Evolutionary conservation across 2,797 vertebrate species (phyloP), one percentile per base, ranked within the genome.

Genomic region (Anguilla obscura): DNA sequence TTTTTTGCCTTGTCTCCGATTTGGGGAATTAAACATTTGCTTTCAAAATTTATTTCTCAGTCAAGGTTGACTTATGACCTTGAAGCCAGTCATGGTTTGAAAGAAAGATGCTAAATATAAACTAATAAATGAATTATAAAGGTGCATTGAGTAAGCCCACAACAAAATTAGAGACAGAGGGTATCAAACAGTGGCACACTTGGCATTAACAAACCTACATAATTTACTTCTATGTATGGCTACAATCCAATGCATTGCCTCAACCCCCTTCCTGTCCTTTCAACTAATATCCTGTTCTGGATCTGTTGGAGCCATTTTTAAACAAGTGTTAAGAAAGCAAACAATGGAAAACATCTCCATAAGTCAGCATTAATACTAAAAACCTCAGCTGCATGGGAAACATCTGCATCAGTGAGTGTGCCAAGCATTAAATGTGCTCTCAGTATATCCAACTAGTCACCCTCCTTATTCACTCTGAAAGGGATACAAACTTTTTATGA

Each of bases 251-350:
- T 18, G 40, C 24, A 18, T 9, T 3, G 2, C 40, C 45, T 45
- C 5, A 24, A 21, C 3, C 18, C 74, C 69, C 33, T 24, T 82
- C 8, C 79, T 82, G 45, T 50, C 40, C 40, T 50, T 82, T 48
- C 79, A 82, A 48, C 79, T 48, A 82, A 82, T 48, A 21, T 82
- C 79, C 79, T 45, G 36, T 82, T 82, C 79, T 24, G 79, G 79
- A 24, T 24, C 18, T 50, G 21, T 82, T 18, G 9, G 45, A 82
- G 74, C 74, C 33, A 79, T 45, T 45, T 45, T 79, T 33, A 82
- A 82, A 50, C 40, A 2, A 0, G 3, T 45, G 16, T 50, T 14
- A 40, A 12, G 16, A 50, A 82, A 24, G 4, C 14, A 18, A 76
- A 76, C 40, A 9, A 50, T 82, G 45, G 40, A 82, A 82, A 48